Percentiles rank a stretch among this genome's conserved stretches.
Evolutionary conservation across 2,888 invertebrate genomes (phyloP).

Genomic region (Conchocele bisecta): DNA sequence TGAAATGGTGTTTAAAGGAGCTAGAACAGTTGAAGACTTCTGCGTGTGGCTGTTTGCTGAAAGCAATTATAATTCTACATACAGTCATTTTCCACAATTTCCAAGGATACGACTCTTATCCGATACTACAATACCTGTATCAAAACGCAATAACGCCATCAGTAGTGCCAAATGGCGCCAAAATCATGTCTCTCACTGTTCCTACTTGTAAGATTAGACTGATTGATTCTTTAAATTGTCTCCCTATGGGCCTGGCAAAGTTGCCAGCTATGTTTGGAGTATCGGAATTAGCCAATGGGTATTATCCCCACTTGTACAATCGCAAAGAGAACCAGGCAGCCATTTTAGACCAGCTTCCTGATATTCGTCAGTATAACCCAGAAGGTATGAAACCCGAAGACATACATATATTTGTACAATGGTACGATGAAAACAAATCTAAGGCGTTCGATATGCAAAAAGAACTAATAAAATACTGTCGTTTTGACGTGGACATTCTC

Average conservation of each 20-base stretch:
- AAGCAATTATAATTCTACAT: conserved; percentile 32
- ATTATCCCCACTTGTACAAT: conserved; percentile 48
- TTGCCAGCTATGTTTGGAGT: conserved; percentile 34
- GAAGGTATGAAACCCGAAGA: conserved; percentile 35
- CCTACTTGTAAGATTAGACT: conserved; percentile 34
- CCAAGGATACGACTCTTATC: conserved; percentile 52
- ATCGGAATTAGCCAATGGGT: conserved; percentile 33
- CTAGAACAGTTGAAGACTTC: conserved; percentile 20
- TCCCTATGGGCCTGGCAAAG: conserved; percentile 37
- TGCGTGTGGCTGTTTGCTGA: conserved; percentile 53
- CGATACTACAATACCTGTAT: conserved; percentile 45
- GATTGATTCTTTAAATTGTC: conserved; percentile 49
- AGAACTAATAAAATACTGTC: conserved; percentile 27
- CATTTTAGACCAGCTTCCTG: conserved; percentile 4
- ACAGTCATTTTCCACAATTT: conserved; percentile 54
- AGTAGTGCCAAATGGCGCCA: conserved; percentile 32
- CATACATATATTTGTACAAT: conserved; percentile 21
- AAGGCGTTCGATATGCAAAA: conserved; percentile 17
- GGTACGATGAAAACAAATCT: conserved; percentile 20
- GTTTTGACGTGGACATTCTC: conserved; percentile 36
- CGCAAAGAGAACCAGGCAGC: conserved; percentile 17
- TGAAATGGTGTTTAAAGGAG: conserved; percentile 1
- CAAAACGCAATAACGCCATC: conserved; percentile 41
- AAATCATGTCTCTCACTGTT: conserved; percentile 29
- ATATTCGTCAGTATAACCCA: conserved; percentile 31